Base-by-base conservation (phyloP, 2,888 invertebrate species). In the Achlya flavicornis region DNA sequence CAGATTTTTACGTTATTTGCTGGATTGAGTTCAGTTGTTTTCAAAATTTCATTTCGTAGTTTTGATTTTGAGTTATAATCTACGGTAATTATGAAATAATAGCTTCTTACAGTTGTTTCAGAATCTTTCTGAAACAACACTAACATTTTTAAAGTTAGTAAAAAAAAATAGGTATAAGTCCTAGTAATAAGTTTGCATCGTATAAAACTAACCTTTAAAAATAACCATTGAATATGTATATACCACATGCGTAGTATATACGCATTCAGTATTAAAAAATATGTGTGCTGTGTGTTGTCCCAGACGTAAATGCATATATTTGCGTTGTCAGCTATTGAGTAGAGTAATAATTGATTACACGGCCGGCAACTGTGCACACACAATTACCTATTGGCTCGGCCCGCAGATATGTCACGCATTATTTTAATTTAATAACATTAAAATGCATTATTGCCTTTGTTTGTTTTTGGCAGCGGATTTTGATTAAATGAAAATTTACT, bases 341-440 rank as follows among this genome's bases (percentile, higher is more conserved):
- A 6, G 38, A 33, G 57, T 19, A 48, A 60, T 59, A 60, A 53
- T 63, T 57, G 60, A 63, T 63, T 63, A 63, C 63, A 53, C 60
- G 63, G 16, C 57, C 19, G 12, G 33, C 63, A 63, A 46, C 60
- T 63, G 63, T 12, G 19, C 33, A 60, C 53, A 63, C 53, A 60
- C 48, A 63, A 63, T 63, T 63, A 63, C 19, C 32, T 38, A 26
- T 59, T 53, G 60, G 26, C 8, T 41, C 38, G 35, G 32, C 59
- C 14, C 60, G 60, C 26, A 12, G 19, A 19, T 1, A 14, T 19
- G 53, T 46, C 53, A n/a, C 16, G 16, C 7, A 4, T 0, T 10
- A 19, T 19, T 53, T 60, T 58, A 41, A 16, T 26, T 43, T 14
- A 38, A 60, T 38, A 11, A 38, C 12, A 59, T 59, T 35, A 8